Base-by-base conservation (phyloP, 1,140 invertebrate species). In the Hermatobates lingyangjiaoensis region DNA sequence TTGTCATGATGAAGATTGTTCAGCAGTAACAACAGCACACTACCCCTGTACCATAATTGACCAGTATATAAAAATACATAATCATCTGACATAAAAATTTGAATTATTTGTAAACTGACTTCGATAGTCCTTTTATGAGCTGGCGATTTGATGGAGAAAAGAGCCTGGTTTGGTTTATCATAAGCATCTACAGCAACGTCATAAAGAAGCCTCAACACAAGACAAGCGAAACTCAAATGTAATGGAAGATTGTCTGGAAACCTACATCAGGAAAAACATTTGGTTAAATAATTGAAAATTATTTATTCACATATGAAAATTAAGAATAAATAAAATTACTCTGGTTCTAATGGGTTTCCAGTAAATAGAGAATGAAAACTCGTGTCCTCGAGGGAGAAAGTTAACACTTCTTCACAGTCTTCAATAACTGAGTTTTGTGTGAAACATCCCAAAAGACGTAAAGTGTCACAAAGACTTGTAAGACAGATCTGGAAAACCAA, bases 111-210 rank as follows among this genome's bases (percentile, higher is more conserved):
- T 12, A 15, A 12, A 27, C 49, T 24, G 18, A 60, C 57, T 54
- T 61, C 59, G 50, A 60, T 56, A 40, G 54, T 56, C 39, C 54
- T 65, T 54, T 66, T 68, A 53, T 70, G 69, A 58, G 72, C 76
- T 4, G 78, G 80, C 10, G 79, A 76, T 62, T 77, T 77, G 56
- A 78, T 76, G 28, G 77, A 70, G 15, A 78, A 76, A 23, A 71
- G 61, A 47, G 67, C 67, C 51, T 80, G 69, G 57, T 77, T 80
- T 1, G 81, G 82, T 61, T 87, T 86, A 60, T 94, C 89, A 62
- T 88, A 93, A 21, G 83, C 76, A 64, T 95, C 91, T 39, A 94
- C 69, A 0, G 90, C 87, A 46, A 94, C 83, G 61, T 94, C 89
- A 60, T 94, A 94, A 0, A 96, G 65, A 18, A 94, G 64, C 50